phyloP scores from a whole-genome alignment of 2,888 invertebrate genomes.

The Chrysolina americana region DNA sequence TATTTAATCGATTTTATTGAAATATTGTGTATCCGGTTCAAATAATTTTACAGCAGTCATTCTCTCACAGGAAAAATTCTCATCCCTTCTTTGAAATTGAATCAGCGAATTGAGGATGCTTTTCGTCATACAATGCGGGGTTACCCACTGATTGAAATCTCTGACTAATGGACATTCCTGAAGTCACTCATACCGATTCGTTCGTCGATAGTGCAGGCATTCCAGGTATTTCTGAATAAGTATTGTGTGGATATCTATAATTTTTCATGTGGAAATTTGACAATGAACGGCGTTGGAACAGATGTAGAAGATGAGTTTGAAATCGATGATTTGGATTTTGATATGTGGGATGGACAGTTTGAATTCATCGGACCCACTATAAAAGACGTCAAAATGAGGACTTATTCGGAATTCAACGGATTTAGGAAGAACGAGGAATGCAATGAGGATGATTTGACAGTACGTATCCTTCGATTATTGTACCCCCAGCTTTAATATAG shows the following conservation, averaged over 20 bases:
- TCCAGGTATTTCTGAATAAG: conserved; percentile 6
- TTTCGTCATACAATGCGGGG: neutral
- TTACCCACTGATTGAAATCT: conserved; percentile 6
- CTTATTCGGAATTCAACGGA: conserved; percentile 73
- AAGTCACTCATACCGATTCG: neutral
- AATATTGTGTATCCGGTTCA: neutral
- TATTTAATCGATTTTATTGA: neutral
- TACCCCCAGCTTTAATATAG: no score
- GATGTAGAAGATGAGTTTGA: conserved; percentile 63
- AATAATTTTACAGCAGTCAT: neutral
- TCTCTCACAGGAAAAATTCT: neutral
- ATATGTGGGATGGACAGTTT: conserved; percentile 92
- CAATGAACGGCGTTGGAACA: conserved; percentile 36
- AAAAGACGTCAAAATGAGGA: conserved; percentile 34
- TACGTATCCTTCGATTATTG: conserved; percentile 32
- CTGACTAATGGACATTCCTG: neutral
- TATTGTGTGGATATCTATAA: neutral
- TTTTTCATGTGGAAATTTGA: conserved; percentile 18
- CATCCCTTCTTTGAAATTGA: neutral
- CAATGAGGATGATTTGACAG: conserved; percentile 77
- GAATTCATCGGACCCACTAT: conserved; percentile 80
- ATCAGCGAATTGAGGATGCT: neutral
- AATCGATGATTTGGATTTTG: conserved; percentile 81
- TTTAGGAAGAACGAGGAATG: conserved; percentile 67
- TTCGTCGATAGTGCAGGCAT: conserved; percentile 6